Evolutionary conservation across 2,797 vertebrate genomes (phyloP), one percentile per base, ranked within the genome.

Genomic region (Rhinichthys osculus): DNA sequence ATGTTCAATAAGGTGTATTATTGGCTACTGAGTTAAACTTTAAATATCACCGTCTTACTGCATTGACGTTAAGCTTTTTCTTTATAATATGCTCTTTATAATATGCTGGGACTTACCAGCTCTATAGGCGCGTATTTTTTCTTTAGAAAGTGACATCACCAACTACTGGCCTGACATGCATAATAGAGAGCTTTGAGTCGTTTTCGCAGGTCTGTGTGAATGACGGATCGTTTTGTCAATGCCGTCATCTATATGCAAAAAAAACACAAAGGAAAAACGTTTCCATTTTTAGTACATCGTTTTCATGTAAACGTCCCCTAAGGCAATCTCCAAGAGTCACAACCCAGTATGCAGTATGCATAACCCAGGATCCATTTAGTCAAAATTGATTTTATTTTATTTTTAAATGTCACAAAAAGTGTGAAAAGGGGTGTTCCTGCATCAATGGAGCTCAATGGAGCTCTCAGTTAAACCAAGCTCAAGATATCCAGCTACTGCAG

Each of bases 351-450:
- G n/a, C 62, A 66, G 27, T 30, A 64, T 30, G 5, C 27, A 16
- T 27, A 64, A 64, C 27, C 62, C 5, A 64, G 27, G 14, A 3
- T 66, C 64, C 14, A 66, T 33, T 66, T 17, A 66, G 27, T 3
- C 14, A 33, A 17, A 17, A 33, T 64, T n/a, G 3, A 30, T 30
- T 66, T 66, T 17, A 7, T 62, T 62, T 62, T 13, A 52, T 17
- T 54, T 59, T 59, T 27, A 5, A n/a, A 62, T 59, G 23, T 21
- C 38, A 82, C 81, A 54, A 71, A 47, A 35, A 64, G 81, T 35
- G 82, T 40, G 40, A 66, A 83, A 76, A 77, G n/a, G 71, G n/a
- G 14, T 40, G 77, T 76, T 30, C 21, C 59, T 67, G 14, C 10
- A 66, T 67, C 14, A 77, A 30, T 30, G 30, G 30, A 30, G 74